Evolutionary conservation across 2,797 vertebrate genomes (phyloP).

Genomic region (Myotis findleyi): DNA sequence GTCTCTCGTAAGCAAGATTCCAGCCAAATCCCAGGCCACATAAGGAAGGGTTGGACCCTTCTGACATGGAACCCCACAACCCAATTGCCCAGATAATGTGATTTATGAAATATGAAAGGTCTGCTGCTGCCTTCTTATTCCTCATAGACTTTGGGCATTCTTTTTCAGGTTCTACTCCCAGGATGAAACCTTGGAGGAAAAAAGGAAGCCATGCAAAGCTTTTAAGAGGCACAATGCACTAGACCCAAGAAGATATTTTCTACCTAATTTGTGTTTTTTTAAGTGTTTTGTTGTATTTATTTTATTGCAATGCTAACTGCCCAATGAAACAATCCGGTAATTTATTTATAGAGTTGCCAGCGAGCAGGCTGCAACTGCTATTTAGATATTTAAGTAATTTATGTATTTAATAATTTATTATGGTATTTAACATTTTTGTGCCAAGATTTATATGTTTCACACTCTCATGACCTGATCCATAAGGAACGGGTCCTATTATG

Average conservation of each 20-base stretch:
- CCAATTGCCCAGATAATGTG: not conserved
- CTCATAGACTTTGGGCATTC: not conserved
- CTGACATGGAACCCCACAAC: not conserved
- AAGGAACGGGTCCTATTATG: not conserved
- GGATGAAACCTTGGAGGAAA: slow-evolving; percentile 12
- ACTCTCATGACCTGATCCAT: not conserved
- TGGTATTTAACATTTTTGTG: slow-evolving; percentile 60
- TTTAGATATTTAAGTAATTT: slow-evolving; percentile 81
- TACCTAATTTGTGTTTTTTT: slow-evolving; percentile 40
- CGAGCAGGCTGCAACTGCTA: slow-evolving; percentile 33
- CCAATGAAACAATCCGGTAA: not conserved
- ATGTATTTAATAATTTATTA: slow-evolving; percentile 81
- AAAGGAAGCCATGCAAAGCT: slow-evolving; percentile 9
- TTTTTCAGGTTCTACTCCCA: slow-evolving; percentile 62
- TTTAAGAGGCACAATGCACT: not conserved
- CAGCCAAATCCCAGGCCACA: not conserved
- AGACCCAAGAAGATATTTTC: slow-evolving; percentile 38
- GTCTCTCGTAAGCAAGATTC: not conserved
- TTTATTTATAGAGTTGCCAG: slow-evolving; percentile 59
- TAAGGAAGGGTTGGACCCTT: not conserved
- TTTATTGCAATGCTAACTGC: slow-evolving; percentile 35
- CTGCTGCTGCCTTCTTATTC: not conserved
- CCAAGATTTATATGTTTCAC: slow-evolving; percentile 51
- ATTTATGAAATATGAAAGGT: not conserved
- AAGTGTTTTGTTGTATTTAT: slow-evolving; percentile 35